Conservation (phyloP, 1,140 invertebrate genomes). For the Drosophila sturtevanti region DNA sequence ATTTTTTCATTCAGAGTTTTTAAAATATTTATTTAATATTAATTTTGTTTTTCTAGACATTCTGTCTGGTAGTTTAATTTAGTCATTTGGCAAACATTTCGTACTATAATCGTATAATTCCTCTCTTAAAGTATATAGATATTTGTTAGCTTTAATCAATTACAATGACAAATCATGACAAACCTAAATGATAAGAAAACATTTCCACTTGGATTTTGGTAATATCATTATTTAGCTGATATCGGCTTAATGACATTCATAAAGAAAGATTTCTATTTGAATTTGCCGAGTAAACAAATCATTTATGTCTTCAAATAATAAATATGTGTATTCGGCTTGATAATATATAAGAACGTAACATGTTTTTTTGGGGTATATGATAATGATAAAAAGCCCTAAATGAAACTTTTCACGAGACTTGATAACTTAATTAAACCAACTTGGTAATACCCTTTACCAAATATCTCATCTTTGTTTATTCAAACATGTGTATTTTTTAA, state of each 20-base stretch:
- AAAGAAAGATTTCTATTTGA: slow-evolving; percentile 46
- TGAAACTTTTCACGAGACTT: neutral
- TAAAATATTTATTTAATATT: neutral
- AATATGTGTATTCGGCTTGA: slow-evolving; percentile 15
- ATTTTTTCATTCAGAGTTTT: neutral
- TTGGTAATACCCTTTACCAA: neutral
- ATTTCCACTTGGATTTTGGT: slow-evolving; percentile 9
- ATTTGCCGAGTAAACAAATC: slow-evolving; percentile 47
- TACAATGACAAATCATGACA: slow-evolving; percentile 27
- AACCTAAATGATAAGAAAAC: slow-evolving; percentile 26
- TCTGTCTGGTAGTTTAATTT: slow-evolving; percentile 3
- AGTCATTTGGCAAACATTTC: slow-evolving; percentile 20
- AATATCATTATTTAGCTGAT: slow-evolving; percentile 41
- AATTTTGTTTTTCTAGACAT: neutral
- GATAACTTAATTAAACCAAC: neutral
- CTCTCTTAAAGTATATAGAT: neutral
- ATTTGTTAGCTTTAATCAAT: slow-evolving; percentile 22
- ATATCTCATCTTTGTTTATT: neutral
- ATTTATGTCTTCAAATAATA: slow-evolving; percentile 28
- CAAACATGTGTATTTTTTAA: no score
- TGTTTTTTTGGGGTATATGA: slow-evolving; percentile 2
- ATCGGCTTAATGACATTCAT: slow-evolving; percentile 48
- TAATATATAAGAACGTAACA: slow-evolving; percentile 2
- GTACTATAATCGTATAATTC: neutral
- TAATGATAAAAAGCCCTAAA: neutral